Evolutionary conservation across 2,797 vertebrate species (phyloP), one percentile per base, ranked within the genome.

Genomic region (Pseudotriccus pelzelni): DNA sequence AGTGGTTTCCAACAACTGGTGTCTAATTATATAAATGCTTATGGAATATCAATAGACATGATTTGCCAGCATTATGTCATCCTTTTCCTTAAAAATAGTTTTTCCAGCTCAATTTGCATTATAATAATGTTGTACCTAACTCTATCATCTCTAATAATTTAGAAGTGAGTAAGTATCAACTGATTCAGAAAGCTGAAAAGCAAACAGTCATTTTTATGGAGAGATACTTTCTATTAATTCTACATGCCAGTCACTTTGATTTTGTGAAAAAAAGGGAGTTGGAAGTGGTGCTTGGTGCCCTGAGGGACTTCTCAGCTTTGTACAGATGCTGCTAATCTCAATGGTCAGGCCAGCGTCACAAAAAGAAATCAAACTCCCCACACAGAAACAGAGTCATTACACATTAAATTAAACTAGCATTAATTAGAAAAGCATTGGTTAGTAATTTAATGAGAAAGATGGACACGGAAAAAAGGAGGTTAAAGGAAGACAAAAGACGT

Each of bases 281-380:
- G 2, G 1, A 87, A 77, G 53, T 95, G 76, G 92, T 93, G 56
- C 87, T 89, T 69, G 67, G 84, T 81, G 79, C 88, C 87, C 84
- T 94, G 96, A 96, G 96, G 94, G 94, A 97, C 87, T 96, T 87
- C 77, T 73, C 92, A 97, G 97, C 93, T 95, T 96, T 96, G 92
- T 97, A 87, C 80, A 95, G 93, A 95, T 59, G 75, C 82, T 86
- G 93, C 84, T 90, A 74, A 85, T 89, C 82, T 93, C 83, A 88
- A 19, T 79, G 56, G 72, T 63, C 66, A 78, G 76, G 73, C 50
- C 58, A 92, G 76, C 90, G 85, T 87, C 73, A 75, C 87, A 91
- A 77, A 87, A 90, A 89, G 58, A 94, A 96, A 95, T 81, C 87
- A 62, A 96, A 94, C 13, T 12, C 59, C 49, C 52, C 81, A 66